phyloP scores from a whole-genome alignment of 2,888 invertebrate species.

The Caenorhabditis plicata region DNA sequence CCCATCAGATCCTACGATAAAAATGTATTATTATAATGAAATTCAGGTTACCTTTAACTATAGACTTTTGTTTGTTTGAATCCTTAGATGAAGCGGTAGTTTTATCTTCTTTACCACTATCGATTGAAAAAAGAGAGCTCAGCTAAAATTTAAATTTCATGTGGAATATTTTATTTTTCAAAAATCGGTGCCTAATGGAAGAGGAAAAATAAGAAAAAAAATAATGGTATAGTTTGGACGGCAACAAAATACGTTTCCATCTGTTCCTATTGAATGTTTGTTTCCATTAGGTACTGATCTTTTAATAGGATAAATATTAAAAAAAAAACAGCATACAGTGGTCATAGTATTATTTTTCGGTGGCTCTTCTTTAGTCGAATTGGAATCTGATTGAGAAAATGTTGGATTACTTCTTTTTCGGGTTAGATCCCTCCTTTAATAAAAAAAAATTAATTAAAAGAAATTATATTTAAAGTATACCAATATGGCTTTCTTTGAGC shows the following conservation, averaged over 20 bases:
- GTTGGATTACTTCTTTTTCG: slow-evolving; percentile 14
- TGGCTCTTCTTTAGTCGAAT: no score
- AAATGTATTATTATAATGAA: slow-evolving; percentile 3
- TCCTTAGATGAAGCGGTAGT: not conserved
- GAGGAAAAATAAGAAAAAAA: slow-evolving; percentile 1
- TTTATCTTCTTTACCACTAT: slow-evolving; percentile 5
- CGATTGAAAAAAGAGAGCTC: slow-evolving; percentile 20
- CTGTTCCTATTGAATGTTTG: not conserved
- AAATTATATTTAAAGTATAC: not conserved
- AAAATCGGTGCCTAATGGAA: no score
- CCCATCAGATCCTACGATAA: slow-evolving; percentile 21
- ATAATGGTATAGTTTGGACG: not conserved
- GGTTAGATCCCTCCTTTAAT: slow-evolving; percentile 24
- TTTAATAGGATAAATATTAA: no score
- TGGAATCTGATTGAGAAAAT: no score
- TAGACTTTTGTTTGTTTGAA: not conserved
- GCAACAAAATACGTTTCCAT: not conserved
- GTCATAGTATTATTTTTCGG: no score
- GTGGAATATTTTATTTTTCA: no score
- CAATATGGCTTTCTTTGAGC: slow-evolving; percentile 17
- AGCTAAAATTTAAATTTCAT: no score
- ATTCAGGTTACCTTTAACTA: slow-evolving; percentile 3
- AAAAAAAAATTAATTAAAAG: not conserved
- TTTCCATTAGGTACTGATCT: not conserved
- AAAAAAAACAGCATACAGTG: no score